Evolutionary conservation across 2,888 invertebrate genomes (phyloP), one percentile per base, ranked within the genome.

Genomic region (Pterostichus niger): DNA sequence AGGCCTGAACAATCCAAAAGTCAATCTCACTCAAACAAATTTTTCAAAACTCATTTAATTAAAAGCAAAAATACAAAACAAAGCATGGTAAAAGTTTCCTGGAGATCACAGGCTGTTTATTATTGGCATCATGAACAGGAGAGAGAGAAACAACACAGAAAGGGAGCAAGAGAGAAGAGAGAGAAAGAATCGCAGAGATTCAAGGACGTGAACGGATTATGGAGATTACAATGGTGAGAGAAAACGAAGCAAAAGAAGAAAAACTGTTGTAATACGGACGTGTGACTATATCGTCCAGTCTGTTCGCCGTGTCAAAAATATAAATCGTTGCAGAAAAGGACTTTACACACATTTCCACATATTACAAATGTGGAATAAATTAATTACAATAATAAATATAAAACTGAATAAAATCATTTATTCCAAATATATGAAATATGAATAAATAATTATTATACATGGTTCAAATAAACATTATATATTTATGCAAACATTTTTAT

Each of bases 141-240:
- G 44, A 13, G 68, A 40, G 68, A 52, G 44, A 75, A 73, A 13
- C 44, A 75, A 10, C n/a, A 46, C 40, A 56, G 44, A 71, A 78
- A 9, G 49, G 31, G 68, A 64, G 31, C 64, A 79, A 61, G 35
- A 59, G 44, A 78, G 56, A 59, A 46, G 44, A 79, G 54, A 81
- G 64, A 40, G 33, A 81, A 11, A 44, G 82, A 59, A 35, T 82
- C 6, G 68, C 68, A 71, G 68, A 71, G 75, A 75, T 71, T 82
- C 75, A 82, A 82, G 82, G 76, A 75, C 82, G 75, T 46, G 82
- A 76, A 82, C 82, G 82, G 82, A 75, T 82, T 82, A 82, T 82
- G 82, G 75, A 82, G 82, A 82, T 82, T 82, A 82, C 82, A 75
- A 49, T 59, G 59, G 61, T 82, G 82, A 54, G 52, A 49, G 76